Evolutionary conservation across 2,888 invertebrate genomes (phyloP).

Genomic region (Cyrtodaria siliqua): DNA sequence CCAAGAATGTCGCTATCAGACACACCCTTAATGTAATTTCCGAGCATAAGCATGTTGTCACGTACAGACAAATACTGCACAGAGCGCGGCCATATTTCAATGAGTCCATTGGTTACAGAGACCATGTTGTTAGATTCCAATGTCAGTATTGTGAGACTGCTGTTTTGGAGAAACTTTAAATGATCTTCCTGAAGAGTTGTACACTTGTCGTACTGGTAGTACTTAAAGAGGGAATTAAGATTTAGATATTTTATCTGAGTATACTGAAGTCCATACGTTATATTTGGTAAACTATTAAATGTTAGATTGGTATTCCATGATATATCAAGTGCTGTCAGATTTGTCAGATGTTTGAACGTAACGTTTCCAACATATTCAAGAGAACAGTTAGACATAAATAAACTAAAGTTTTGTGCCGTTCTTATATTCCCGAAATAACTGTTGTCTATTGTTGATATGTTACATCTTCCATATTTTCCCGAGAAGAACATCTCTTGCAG

Average conservation of each 20-base stretch:
- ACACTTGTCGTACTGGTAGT: constrained; percentile 4
- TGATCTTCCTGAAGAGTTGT: background rate
- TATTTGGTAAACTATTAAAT: constrained; percentile 8
- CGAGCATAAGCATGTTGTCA: constrained; percentile 22
- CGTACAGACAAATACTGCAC: constrained; percentile 17
- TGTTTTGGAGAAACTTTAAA: background rate
- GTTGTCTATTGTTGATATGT: background rate
- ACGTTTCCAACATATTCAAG: background rate
- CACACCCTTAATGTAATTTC: constrained; percentile 5
- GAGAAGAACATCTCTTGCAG: constrained; percentile 16
- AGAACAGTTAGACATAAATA: constrained; percentile 23
- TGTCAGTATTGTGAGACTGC: background rate
- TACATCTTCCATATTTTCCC: constrained; percentile 19
- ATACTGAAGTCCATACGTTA: constrained; percentile 15
- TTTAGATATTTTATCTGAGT: constrained; percentile 13
- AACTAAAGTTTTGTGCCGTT: too few relatives aligned
- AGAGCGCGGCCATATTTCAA: background rate
- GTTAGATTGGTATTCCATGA: constrained; percentile 17
- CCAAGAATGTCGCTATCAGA: background rate
- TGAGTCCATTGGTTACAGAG: background rate
- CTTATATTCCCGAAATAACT: background rate
- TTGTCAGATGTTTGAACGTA: constrained; percentile 3
- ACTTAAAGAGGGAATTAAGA: constrained; percentile 8
- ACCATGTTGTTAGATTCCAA: constrained; percentile 19
- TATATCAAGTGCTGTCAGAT: constrained; percentile 18